phyloP scores from a whole-genome alignment of 2,113 vertebrate genomes.

The Thinocorus orbignyianus region DNA sequence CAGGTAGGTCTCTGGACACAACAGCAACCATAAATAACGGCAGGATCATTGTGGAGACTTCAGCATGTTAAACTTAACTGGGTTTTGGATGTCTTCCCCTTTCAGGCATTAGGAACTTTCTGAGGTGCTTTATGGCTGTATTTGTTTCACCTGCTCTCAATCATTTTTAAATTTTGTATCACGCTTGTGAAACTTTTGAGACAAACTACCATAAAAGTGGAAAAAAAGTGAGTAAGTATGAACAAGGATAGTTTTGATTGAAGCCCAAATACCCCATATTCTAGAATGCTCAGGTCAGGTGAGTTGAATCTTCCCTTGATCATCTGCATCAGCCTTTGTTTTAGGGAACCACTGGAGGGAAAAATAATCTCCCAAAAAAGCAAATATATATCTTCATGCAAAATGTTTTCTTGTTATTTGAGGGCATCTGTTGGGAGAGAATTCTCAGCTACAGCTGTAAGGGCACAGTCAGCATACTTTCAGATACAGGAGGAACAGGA shows the following conservation, averaged over 20 bases:
- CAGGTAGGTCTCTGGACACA: background rate
- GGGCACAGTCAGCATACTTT: background rate
- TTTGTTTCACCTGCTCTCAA: background rate
- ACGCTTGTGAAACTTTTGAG: background rate
- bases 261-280: background rate
- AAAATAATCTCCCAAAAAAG: background rate
- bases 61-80: background rate
- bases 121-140: background rate
- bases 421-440: background rate
- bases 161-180: background rate
- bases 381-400: background rate
- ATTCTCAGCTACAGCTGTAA: background rate
- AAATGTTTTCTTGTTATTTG: background rate
- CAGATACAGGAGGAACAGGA: background rate
- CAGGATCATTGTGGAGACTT: background rate
- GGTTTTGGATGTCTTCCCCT: background rate
- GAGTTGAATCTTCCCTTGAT: background rate
- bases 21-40: background rate
- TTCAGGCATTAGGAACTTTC: background rate
- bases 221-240: background rate
- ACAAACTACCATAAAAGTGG: background rate
- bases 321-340: background rate
- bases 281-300: background rate
- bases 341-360: background rate
- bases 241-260: background rate